Percentiles rank a stretch among this genome's conserved stretches.
Evolutionary conservation across 2,797 vertebrate genomes (phyloP).

Genomic region (Fundulus diaphanus): DNA sequence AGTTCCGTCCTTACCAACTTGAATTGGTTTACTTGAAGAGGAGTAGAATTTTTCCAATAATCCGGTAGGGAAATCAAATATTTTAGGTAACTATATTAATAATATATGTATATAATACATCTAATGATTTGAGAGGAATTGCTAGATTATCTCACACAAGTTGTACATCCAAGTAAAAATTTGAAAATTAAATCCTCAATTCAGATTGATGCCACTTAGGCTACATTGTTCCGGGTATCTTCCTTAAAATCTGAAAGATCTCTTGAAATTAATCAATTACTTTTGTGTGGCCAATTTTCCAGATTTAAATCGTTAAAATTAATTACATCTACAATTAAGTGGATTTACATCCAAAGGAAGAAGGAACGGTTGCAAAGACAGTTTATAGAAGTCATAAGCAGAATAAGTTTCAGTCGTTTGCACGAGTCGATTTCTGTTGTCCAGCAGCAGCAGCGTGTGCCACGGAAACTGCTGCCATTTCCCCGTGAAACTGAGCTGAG

Average conservation of each 20-base stretch:
- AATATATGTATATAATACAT: no score
- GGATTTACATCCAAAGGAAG: not conserved
- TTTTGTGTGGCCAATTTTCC: not conserved
- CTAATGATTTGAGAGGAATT: no score
- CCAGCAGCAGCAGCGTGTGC: not conserved
- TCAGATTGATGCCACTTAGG: no score
- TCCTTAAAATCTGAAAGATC: not conserved
- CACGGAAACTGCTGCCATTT: not conserved
- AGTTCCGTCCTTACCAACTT: not conserved
- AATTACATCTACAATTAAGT: not conserved
- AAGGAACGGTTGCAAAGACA: not conserved
- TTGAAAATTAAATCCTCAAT: no score
- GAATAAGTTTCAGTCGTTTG: not conserved
- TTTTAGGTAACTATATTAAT: no score
- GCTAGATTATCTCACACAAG: no score
- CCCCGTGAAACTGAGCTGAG: not conserved
- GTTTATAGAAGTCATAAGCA: not conserved
- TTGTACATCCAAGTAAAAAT: no score
- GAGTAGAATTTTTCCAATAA: not conserved
- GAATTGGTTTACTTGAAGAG: not conserved
- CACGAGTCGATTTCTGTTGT: not conserved
- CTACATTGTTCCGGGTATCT: no score
- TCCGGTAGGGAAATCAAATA: no score
- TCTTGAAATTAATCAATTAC: not conserved
- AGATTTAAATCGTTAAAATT: not conserved